Percentiles rank a stretch among this genome's conserved stretches.
These are phyloP conservation scores for Eulemur coronatus DNA, from an alignment of 2,797 vertebrate species.

Conservation along the genomic window DNA sequence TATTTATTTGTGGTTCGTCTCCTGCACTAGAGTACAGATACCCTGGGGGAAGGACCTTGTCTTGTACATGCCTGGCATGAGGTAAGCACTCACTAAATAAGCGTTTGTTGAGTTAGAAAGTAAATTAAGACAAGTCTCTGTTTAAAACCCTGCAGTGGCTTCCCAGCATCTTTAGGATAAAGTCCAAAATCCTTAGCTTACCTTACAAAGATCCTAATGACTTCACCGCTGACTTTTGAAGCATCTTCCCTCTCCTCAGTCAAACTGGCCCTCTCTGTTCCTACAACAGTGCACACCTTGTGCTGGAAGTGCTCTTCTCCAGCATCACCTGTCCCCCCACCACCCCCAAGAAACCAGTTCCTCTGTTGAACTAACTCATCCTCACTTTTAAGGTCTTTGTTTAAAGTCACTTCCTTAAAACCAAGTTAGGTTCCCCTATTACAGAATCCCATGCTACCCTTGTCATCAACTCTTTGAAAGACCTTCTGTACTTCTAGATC, in stretches of 20 bases:
- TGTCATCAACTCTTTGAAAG: constrained; percentile 5
- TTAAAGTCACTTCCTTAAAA: constrained; percentile 10
- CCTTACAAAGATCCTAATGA: background rate
- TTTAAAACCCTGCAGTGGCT: background rate
- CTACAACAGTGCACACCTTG: background rate
- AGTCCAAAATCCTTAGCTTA: constrained; percentile 9
- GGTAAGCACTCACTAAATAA: background rate
- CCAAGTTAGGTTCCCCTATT: background rate
- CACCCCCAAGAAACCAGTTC: background rate
- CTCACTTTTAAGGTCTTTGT: background rate
- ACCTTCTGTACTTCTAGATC: background rate
- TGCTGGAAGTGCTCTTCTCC: background rate
- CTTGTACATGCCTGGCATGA: background rate
- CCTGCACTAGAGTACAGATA: background rate
- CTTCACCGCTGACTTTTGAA: background rate
- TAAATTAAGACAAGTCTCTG: background rate
- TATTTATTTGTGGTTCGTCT: background rate
- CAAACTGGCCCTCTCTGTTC: background rate
- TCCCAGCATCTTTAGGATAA: background rate
- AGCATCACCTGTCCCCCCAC: background rate
- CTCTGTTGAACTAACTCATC: background rate
- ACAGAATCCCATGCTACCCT: background rate
- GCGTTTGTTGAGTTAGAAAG: constrained; percentile 15
- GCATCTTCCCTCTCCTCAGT: background rate
- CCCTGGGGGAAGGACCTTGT: background rate